Evolutionary conservation across 2,888 invertebrate genomes (phyloP).

Genomic region (Papilio gigon): DNA sequence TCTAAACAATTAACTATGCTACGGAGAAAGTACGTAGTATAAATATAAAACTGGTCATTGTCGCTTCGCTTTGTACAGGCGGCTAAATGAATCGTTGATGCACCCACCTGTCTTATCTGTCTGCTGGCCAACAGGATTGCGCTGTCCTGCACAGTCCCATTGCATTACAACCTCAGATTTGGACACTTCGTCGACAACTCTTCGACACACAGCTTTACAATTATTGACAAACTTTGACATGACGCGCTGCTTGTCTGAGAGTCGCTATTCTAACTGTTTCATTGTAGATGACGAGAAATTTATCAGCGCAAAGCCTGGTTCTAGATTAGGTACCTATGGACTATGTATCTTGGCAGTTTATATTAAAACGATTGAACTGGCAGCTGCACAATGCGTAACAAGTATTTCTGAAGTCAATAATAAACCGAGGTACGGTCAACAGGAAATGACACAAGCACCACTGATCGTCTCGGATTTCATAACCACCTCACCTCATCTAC

Average conservation of each 20-base stretch:
- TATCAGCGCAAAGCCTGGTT: too few species aligned
- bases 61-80: conserved; percentile 19
- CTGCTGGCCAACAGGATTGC: neutral
- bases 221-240: neutral
- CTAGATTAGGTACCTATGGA: too few species aligned
- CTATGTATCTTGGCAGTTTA: neutral
- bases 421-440: neutral
- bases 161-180: neutral
- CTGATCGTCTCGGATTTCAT: neutral
- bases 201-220: neutral
- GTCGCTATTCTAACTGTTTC: too few species aligned
- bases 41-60: conserved; percentile 31
- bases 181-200: neutral
- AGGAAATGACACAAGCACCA: neutral
- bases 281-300: too few species aligned
- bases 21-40: conserved; percentile 26
- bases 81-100: conserved; percentile 5
- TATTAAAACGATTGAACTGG: neutral
- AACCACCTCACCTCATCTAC: neutral
- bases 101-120: too few species aligned
- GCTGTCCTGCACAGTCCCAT: neutral
- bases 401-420: neutral
- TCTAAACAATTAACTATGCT: conserved; percentile 32
- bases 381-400: neutral
- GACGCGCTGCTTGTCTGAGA: too few species aligned